phyloP scores from a whole-genome alignment of 2,113 vertebrate genomes.

The Myotis davidii region DNA sequence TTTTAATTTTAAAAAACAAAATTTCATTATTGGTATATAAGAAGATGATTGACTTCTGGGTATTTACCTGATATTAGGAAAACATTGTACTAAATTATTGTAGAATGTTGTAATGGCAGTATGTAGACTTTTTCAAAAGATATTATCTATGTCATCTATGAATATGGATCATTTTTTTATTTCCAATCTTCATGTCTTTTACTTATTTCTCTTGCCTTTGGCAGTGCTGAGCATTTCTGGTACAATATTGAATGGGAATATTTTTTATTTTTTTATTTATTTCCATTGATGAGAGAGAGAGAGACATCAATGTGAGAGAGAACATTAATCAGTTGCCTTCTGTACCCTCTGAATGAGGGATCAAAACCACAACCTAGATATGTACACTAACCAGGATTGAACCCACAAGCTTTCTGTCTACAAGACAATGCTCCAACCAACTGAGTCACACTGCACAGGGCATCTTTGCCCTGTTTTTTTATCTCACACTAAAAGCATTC shows the following conservation, averaged over 20 bases:
- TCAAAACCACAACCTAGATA: too few species aligned
- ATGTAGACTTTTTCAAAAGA: background rate
- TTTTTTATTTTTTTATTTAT: too few species aligned
- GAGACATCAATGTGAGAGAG: too few species aligned
- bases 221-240: background rate
- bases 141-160: background rate
- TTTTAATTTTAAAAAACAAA: background rate
- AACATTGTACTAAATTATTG: background rate
- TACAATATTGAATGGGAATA: background rate
- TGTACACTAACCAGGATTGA: too few species aligned
- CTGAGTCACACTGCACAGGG: too few species aligned
- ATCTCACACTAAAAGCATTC: background rate
- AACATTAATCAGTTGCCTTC: too few species aligned
- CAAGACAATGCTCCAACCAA: too few species aligned
- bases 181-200: background rate
- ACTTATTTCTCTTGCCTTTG: background rate
- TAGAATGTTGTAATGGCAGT: background rate
- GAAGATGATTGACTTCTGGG: background rate
- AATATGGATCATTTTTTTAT: background rate
- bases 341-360: too few species aligned
- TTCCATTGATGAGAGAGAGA: too few species aligned
- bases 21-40: background rate
- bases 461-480: background rate
- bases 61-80: background rate
- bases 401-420: too few species aligned